phyloP scores from a whole-genome alignment of 2,888 invertebrate genomes.

The Lochmaea capreae region DNA sequence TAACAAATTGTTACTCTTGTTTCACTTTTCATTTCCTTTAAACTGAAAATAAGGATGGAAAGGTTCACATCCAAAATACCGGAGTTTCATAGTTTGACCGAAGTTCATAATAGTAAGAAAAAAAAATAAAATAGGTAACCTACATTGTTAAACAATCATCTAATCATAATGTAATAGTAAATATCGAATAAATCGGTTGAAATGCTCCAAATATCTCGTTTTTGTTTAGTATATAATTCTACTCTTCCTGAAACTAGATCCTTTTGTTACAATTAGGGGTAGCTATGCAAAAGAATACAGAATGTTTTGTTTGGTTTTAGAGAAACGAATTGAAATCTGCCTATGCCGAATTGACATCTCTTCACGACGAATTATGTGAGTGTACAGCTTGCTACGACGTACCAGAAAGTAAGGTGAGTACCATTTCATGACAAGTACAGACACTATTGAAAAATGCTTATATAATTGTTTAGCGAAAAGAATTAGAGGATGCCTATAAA shows the following conservation, averaged over 20 bases:
- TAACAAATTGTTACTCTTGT: too few relatives aligned
- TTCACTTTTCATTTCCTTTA: too few relatives aligned
- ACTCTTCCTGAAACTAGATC: neutral
- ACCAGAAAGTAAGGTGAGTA: conserved; percentile 22
- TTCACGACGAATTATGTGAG: conserved; percentile 23
- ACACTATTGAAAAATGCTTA: neutral
- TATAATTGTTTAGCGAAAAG: conserved; percentile 16
- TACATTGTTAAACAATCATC: neutral
- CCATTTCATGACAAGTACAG: neutral
- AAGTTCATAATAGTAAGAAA: neutral
- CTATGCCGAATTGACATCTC: conserved; percentile 26
- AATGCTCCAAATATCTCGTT: neutral
- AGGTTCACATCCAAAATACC: too few relatives aligned
- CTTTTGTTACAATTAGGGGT: too few relatives aligned
- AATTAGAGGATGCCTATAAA: conserved; percentile 16
- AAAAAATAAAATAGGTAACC: neutral
- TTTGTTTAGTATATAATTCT: neutral
- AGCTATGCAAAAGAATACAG: neutral
- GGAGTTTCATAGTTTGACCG: neutral
- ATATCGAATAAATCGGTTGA: conserved; percentile 9
- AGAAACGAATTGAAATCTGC: conserved; percentile 31
- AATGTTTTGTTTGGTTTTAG: conserved; percentile 26
- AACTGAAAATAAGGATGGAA: too few relatives aligned
- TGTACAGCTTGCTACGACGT: conserved; percentile 19
- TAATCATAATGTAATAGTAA: neutral